Evolutionary conservation across 1,140 invertebrate genomes (phyloP).

Genomic region (Macrocentrus cingulum): DNA sequence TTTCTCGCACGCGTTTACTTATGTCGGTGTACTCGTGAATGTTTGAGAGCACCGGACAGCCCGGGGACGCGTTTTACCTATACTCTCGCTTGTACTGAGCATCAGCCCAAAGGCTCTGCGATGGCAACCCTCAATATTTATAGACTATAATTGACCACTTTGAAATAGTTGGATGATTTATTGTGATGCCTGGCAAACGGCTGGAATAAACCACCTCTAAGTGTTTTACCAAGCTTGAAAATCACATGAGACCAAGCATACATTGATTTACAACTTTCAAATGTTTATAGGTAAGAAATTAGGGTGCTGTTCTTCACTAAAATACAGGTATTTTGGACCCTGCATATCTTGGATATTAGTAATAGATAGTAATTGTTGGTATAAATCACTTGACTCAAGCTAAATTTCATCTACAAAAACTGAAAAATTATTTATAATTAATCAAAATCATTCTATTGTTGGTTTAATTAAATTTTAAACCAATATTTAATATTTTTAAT

Average conservation of each 20-base stretch:
- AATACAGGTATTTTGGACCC: too few species aligned
- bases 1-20: not conserved
- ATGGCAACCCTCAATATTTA: slow-evolving; percentile 28
- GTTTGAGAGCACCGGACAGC: not conserved
- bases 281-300: not conserved
- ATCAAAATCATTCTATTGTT: too few species aligned
- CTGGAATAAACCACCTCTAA: slow-evolving; percentile 15
- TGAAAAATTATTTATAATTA: too few species aligned
- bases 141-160: slow-evolving; percentile 33
- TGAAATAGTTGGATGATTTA: slow-evolving; percentile 28
- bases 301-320: too few species aligned
- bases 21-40: not conserved
- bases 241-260: not conserved
- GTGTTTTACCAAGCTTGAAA: not conserved
- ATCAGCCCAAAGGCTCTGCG: not conserved
- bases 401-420: too few species aligned
- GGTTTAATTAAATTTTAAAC: too few species aligned
- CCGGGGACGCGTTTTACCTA: not conserved
- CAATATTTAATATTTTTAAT: too few species aligned
- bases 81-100: not conserved
- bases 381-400: not conserved
- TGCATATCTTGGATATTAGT: too few species aligned
- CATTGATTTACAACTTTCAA: not conserved
- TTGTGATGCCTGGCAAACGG: slow-evolving; percentile 10
- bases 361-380: not conserved